Base-by-base conservation (phyloP, 2,888 invertebrate species). In the Ephialtes manifestator region DNA sequence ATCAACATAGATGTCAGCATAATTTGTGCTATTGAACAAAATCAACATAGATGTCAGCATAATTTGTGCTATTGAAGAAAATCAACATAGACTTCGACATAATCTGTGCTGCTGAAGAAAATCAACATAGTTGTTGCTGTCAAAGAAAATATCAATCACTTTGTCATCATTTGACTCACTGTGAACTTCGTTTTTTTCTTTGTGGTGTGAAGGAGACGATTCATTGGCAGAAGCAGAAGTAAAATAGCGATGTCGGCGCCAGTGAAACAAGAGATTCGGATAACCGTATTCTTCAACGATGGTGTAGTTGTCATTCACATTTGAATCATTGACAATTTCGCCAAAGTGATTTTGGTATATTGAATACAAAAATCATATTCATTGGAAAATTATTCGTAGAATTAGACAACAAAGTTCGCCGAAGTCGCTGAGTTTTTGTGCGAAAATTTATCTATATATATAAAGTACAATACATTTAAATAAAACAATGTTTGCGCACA, bases 201-300 rank as follows among this genome's bases (percentile, higher is more conserved):
- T 43, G 43, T 20, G 67, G 11, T 24, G 24, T 39, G 35, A 31
- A 18, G 13, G 10, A 58, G 13, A 11, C n/a, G 0, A 63, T 31
- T 58, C 20, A 31, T 15, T 31, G 20, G n/a, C 53, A 63, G 35
- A 53, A 63, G 55, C 13, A 55, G 35, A 53, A 63, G 55, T 11
- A 5, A 31, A 65, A 46, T 13, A 77, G 20, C 67, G 83, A 97
- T 97, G 96, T 96, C 96, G 88, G 96, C 96, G 89, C 95, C 95
- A 87, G 95, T 95, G 84, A 96, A 95, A 94, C 94, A 96, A 86
- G 95, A 96, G 92, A 96, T 96, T 92, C 95, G 96, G 89, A 96
- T 96, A 89, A 97, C 96, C 15, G 96, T 97, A 89, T 96, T 95
- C 94, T 96, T 96, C 93, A 96, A 96, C 90, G 95, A 96, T 91